Evolutionary conservation across 2,113 vertebrate genomes (phyloP).

Genomic region (Nothocercus julius): DNA sequence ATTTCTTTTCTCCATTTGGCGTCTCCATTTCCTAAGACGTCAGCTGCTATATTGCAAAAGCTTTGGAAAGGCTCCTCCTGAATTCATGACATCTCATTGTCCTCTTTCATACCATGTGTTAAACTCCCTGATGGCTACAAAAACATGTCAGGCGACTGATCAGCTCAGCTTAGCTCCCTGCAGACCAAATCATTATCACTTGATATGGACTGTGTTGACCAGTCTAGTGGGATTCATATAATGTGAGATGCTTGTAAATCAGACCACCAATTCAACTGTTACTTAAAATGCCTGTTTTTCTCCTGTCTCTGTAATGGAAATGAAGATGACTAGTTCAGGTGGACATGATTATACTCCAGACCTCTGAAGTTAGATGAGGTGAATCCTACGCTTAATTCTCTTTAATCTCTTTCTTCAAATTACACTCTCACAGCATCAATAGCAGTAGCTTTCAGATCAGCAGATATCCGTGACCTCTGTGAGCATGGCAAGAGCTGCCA

Average conservation of each 20-base stretch:
- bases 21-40: background rate
- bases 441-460: background rate
- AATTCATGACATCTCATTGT: background rate
- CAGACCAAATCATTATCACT: background rate
- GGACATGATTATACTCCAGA: rapidly evolving
- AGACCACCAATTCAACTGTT: background rate
- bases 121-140: background rate
- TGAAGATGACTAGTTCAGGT: background rate
- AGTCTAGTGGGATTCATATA: background rate
- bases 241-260: background rate
- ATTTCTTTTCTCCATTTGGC: background rate
- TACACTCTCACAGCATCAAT: background rate
- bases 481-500: background rate
- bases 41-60: background rate
- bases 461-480: background rate
- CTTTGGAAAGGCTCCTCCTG: background rate
- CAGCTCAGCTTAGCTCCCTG: background rate
- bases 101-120: background rate
- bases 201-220: background rate
- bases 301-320: background rate
- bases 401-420: background rate
- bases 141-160: background rate
- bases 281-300: background rate
- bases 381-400: background rate
- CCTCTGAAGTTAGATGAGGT: background rate